These are phyloP conservation scores for Phymastichus coffea DNA, from an alignment of 1,140 invertebrate species.

Conservation along the genomic window DNA sequence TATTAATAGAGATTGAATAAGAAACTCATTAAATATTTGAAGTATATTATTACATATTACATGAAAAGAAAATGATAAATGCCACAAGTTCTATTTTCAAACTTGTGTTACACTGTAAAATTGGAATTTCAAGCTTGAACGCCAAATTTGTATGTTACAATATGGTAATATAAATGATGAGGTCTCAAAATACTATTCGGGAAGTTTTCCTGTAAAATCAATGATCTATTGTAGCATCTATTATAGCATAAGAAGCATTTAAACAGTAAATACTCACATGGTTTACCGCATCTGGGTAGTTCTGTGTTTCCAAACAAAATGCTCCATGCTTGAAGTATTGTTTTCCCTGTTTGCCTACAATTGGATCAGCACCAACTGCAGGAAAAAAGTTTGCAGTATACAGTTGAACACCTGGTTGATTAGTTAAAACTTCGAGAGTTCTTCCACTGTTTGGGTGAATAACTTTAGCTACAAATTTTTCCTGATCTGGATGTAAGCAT, in stretches of 20 bases:
- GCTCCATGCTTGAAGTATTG: constrained; percentile 77
- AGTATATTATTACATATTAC: too few species aligned
- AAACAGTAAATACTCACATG: constrained; percentile 60
- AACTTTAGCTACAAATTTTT: constrained; percentile 56
- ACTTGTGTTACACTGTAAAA: too few species aligned
- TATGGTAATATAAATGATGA: constrained; percentile 69
- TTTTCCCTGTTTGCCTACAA: constrained; percentile 70
- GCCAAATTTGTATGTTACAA: constrained; percentile 65
- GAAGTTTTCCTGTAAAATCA: constrained; percentile 66
- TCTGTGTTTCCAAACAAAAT: constrained; percentile 90
- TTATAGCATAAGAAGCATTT: constrained; percentile 10
- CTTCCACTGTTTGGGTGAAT: constrained; percentile 71
- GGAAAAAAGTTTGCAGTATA: constrained; percentile 83
- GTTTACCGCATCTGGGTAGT: constrained; percentile 89
- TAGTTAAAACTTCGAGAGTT: constrained; percentile 72
- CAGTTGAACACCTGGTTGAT: constrained; percentile 89
- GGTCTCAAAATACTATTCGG: constrained; percentile 72
- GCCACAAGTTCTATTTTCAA: too few species aligned
- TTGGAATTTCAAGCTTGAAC: constrained; percentile 34
- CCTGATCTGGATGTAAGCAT: constrained; percentile 19
- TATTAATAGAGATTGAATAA: too few species aligned
- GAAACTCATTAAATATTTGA: too few species aligned
- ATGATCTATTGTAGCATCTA: constrained; percentile 5
- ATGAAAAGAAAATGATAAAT: too few species aligned
- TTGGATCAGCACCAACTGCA: constrained; percentile 40